Evolutionary conservation across 2,113 vertebrate genomes (phyloP).

Genomic region (Myocastor coypus): DNA sequence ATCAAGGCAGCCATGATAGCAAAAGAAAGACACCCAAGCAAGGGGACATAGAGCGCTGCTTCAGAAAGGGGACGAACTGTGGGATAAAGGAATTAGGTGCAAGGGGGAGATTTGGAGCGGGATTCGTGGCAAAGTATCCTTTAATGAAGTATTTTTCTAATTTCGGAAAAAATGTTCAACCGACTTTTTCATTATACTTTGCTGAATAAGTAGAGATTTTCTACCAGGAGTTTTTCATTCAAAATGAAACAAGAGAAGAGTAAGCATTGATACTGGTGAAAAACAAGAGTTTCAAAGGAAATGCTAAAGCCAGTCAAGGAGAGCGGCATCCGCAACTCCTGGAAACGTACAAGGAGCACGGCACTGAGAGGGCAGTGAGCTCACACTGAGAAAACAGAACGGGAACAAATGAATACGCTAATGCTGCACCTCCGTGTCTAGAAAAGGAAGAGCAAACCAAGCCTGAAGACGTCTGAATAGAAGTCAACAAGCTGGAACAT

Average conservation of each 20-base stretch:
- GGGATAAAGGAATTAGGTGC: background rate
- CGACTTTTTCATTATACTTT: background rate
- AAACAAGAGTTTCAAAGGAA: background rate
- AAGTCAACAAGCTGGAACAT: background rate
- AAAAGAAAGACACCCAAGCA: no score
- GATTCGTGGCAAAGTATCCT: no score
- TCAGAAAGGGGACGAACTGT: background rate
- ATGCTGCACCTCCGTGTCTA: no score
- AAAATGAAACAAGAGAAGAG: background rate
- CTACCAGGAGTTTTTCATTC: background rate
- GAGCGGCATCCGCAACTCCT: background rate
- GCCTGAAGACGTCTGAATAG: background rate
- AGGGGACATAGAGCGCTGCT: accelerated
- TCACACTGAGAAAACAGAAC: no score
- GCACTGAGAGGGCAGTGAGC: no score
- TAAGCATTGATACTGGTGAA: background rate
- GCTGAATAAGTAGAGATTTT: background rate
- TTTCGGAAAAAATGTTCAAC: background rate
- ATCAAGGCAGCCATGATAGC: background rate
- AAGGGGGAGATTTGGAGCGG: background rate
- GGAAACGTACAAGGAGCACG: background rate
- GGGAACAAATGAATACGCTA: no score
- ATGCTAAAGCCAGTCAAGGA: background rate
- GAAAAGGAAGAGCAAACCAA: no score
- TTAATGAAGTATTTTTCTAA: background rate